Conservation (phyloP, 2,797 vertebrate genomes). For the Gymnopithys bicolor region DNA sequence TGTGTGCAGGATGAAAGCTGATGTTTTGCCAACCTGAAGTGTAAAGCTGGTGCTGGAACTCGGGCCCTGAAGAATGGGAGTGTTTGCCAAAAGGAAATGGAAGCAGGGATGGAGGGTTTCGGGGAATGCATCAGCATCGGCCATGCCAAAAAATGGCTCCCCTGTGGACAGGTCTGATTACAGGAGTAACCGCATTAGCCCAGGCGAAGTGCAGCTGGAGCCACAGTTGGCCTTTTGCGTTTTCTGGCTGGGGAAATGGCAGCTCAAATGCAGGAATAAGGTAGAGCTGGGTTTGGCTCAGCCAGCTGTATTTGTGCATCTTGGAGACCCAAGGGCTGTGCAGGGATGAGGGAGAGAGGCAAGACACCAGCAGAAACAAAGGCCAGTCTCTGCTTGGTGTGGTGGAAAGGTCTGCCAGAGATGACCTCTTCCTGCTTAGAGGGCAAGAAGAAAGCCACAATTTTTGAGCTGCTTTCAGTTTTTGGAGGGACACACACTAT, state of each 20-base stretch:
- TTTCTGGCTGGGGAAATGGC: not conserved
- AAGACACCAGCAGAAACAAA: not conserved
- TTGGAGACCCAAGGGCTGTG: not conserved
- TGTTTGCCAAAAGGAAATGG: conserved; percentile 70
- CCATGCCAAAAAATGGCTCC: conserved; percentile 28
- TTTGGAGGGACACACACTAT: not conserved
- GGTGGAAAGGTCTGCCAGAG: not conserved
- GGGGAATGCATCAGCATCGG: conserved; percentile 7
- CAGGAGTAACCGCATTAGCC: conserved; percentile 25
- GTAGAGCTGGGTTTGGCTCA: not conserved
- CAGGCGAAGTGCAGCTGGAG: conserved; percentile 41
- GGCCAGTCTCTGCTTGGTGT: not conserved
- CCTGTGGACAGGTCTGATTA: conserved; percentile 64
- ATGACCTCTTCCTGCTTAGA: fast-evolving
- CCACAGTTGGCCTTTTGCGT: not conserved
- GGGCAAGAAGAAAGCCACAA: not conserved
- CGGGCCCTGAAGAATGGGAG: conserved; percentile 54
- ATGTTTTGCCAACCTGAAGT: conserved; percentile 70
- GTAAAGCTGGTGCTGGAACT: conserved; percentile 70
- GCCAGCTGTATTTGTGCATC: not conserved
- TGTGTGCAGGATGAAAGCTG: conserved; percentile 57
- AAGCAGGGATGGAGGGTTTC: conserved; percentile 67
- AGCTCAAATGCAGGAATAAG: not conserved
- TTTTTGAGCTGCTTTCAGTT: not conserved
- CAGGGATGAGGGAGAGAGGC: not conserved